A percentile compares a stretch with the other conserved stretches of the same genome.
phyloP scores from a whole-genome alignment of 2,888 invertebrate genomes.

The Sesia bembeciformis region DNA sequence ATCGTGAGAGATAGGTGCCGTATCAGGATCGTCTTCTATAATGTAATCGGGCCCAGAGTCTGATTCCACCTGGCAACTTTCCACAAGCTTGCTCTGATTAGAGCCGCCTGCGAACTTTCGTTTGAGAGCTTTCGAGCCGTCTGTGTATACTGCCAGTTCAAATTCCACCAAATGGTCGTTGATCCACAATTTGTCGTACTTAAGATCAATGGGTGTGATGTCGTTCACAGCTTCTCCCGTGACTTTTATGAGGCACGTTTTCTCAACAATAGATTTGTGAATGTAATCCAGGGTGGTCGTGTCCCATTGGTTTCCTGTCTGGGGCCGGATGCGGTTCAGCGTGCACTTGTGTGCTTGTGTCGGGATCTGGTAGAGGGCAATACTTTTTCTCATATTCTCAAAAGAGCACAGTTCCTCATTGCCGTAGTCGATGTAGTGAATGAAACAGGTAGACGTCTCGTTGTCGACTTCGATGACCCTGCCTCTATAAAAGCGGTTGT shows the following conservation, averaged over 20 bases:
- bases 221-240: constrained; percentile 40
- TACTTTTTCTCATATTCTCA: constrained; percentile 74
- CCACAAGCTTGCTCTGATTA: constrained; percentile 6
- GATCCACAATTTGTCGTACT: constrained; percentile 49
- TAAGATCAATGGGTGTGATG: constrained; percentile 42
- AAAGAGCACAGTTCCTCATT: constrained; percentile 79
- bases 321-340: constrained; percentile 54
- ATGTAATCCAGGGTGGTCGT: constrained; percentile 75
- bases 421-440: constrained; percentile 88
- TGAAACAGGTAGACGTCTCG: constrained; percentile 51
- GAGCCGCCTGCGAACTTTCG: constrained; percentile 26
- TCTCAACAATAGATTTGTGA: constrained; percentile 74
- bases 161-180: constrained; percentile 65
- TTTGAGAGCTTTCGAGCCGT: constrained; percentile 37
- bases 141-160: constrained; percentile 49
- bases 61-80: constrained; percentile 9
- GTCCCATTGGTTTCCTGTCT: constrained; percentile 50
- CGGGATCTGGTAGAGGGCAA: constrained; percentile 78
- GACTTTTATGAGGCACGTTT: constrained; percentile 66
- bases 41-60: constrained; percentile 49
- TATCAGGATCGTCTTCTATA: constrained; percentile 29
- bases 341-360: constrained; percentile 77
- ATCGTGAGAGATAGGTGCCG: constrained; percentile 15
- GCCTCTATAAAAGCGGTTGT: constrained; percentile 82
- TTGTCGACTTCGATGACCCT: constrained; percentile 60